Conservation (phyloP, 2,113 vertebrate genomes). For the Callospermophilus lateralis region DNA sequence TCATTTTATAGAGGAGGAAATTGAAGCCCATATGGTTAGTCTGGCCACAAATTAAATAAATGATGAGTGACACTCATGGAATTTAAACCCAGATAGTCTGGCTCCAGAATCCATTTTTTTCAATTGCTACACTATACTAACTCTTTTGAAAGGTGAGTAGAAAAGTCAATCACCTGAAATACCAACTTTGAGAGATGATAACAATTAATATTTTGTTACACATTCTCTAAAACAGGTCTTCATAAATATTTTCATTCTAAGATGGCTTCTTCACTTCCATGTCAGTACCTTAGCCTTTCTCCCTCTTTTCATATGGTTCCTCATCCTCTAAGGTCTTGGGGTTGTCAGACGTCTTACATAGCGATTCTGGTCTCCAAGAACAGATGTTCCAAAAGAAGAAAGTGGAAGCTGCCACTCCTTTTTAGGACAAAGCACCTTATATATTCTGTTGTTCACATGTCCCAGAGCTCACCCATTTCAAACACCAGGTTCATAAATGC, state of each 20-base stretch:
- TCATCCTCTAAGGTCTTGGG: not conserved
- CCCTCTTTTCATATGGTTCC: not conserved
- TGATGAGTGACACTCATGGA: not conserved
- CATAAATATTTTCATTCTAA: not conserved
- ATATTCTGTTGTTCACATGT: not conserved
- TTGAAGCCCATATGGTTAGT: not conserved
- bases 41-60: not conserved
- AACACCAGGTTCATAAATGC: not conserved
- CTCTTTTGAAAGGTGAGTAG: not conserved
- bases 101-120: not conserved
- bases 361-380: not conserved
- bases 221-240: not conserved
- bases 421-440: not conserved
- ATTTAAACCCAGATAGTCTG: not conserved
- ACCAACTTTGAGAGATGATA: not conserved
- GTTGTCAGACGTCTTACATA: not conserved
- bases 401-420: not conserved
- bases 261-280: not conserved
- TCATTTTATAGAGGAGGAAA: constrained; percentile 32
- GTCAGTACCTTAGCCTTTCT: not conserved
- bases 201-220: not conserved
- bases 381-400: not conserved
- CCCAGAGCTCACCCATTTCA: not conserved
- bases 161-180: constrained; percentile 25
- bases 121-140: not conserved